phyloP scores from a whole-genome alignment of 2,888 invertebrate genomes.

The Eupithecia pulchellata region DNA sequence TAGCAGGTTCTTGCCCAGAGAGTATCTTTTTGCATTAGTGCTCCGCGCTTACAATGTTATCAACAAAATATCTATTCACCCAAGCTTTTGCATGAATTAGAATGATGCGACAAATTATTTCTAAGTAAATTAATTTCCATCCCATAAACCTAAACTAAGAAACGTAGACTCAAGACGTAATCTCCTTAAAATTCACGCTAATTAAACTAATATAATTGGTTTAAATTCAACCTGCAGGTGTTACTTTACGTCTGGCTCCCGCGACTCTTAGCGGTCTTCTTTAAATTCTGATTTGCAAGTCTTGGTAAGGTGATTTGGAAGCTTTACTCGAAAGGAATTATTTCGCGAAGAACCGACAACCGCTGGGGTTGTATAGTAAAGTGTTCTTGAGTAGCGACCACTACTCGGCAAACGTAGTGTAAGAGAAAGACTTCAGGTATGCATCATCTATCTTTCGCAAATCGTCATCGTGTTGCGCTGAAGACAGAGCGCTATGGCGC shows the following conservation, averaged over 20 bases:
- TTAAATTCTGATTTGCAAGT: constrained; percentile 29
- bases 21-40: too few relatives aligned
- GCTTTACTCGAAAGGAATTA: neutral
- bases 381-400: too few relatives aligned
- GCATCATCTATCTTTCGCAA: too few relatives aligned
- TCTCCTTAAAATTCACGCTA: constrained; percentile 53
- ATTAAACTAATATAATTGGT: constrained; percentile 57
- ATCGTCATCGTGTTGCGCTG: too few relatives aligned
- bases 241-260: constrained; percentile 50
- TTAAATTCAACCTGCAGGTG: constrained; percentile 59
- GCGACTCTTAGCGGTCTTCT: constrained; percentile 46
- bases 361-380: too few relatives aligned
- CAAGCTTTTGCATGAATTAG: neutral
- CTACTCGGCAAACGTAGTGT: too few relatives aligned
- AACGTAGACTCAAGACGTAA: constrained; percentile 43
- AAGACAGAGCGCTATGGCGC: too few relatives aligned
- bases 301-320: constrained; percentile 16
- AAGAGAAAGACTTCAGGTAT: too few relatives aligned
- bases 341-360: too few relatives aligned
- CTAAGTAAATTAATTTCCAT: neutral
- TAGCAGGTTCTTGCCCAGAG: too few relatives aligned
- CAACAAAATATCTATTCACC: neutral
- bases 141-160: constrained; percentile 21
- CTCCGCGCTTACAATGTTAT: too few relatives aligned
- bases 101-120: neutral